Conservation (phyloP, 2,113 vertebrate species). For the Lepidothrix coronata region DNA sequence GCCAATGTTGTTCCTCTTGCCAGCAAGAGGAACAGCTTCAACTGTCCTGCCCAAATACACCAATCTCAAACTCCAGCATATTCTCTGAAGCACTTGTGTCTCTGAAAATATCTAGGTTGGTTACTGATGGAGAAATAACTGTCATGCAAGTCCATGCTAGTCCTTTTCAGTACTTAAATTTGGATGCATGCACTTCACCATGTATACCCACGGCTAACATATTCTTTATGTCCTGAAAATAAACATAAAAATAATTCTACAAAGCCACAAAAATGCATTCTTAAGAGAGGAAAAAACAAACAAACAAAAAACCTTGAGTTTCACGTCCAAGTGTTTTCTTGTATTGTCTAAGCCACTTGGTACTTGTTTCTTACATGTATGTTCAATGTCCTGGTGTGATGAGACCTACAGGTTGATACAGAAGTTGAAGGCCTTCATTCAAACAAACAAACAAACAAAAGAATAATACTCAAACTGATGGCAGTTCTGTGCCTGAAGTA, state of each 20-base stretch:
- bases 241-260: background rate
- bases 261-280: background rate
- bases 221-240: background rate
- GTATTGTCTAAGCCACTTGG: background rate
- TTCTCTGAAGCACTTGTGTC: background rate
- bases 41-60: background rate
- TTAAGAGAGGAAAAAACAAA: background rate
- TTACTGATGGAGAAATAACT: background rate
- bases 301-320: background rate
- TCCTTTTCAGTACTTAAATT: background rate
- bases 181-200: fast-evolving
- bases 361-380: background rate
- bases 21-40: background rate
- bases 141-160: background rate
- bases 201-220: background rate
- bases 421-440: background rate
- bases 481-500: background rate
- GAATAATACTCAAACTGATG: background rate
- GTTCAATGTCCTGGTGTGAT: background rate
- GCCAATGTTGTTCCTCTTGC: background rate
- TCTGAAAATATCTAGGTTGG: background rate
- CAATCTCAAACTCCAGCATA: background rate
- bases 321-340: background rate
- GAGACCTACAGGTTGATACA: background rate
- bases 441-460: background rate